Evolutionary conservation across 2,113 vertebrate species (phyloP), one percentile per base, ranked within the genome.

Genomic region (Lepus timidus): DNA sequence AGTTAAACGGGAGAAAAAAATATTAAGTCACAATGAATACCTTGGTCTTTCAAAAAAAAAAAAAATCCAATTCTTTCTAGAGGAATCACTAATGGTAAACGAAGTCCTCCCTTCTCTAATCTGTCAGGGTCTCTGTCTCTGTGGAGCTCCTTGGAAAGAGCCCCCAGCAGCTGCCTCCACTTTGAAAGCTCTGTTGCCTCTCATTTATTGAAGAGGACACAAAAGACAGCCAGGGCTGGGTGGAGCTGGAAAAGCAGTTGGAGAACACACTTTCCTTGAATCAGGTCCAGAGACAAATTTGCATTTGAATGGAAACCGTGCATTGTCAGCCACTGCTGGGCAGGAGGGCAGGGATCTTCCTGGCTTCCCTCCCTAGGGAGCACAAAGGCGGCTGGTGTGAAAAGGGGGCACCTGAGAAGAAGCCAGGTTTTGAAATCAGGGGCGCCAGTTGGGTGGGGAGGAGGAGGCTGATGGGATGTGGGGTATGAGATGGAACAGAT

Each of bases 221-320:
- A 33, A 65, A 94, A 89, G 79, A 94, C 96, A 67, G 33, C 88
- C 73, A 92, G 91, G 74, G 62, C 39, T 0, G 29, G 96, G 91
- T 95, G 78, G 94, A 92, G 97, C 73, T 29, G 85, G 71, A 61
- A 61, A 93, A 87, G 29, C 25, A 6, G 16, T 64, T 14, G 85
- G 85, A 85, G 76, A 84, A 90, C 85, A 67, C 65, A 9, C 51
- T 97, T 93, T 75, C 88, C 92, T 22, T 65, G 90, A 96, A 95
- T 95, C 84, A 12, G 3, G 2, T 92, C 93, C 96, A 90, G 97
- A 76, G 85, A 88, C 62, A 86, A 51, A 89, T 95, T 92, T 93
- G 90, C 96, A 55, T 23, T 3, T 9, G 49, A 88, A 94, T 76
- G 91, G 79, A 95, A 93, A 87, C 62, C 58, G 62, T 73, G 12